Evolutionary conservation across 2,113 vertebrate species (phyloP), one percentile per base, ranked within the genome.

Genomic region (Dasyornis broadbenti): DNA sequence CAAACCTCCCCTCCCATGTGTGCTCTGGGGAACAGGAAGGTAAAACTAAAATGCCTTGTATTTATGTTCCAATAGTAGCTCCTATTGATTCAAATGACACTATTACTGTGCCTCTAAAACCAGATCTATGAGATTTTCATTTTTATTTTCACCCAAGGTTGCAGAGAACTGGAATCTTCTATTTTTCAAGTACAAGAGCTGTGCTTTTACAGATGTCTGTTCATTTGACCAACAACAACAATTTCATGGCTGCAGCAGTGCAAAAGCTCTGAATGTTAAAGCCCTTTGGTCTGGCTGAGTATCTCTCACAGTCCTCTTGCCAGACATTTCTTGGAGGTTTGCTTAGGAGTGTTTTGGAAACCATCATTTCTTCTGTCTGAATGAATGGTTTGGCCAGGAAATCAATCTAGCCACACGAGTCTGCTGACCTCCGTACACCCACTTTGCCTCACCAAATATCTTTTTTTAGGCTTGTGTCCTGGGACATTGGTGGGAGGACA

Each of bases 351-450:
- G 92, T 92, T 92, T 94, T 92, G 90, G 93, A 96, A 92, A 94
- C 93, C 69, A 26, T 94, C 30, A 82, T 92, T 94, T 95, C 84
- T 95, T 79, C 90, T 88, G 75, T 69, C 95, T 93, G 85, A 92
- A 96, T 96, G 93, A 95, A 69, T 88, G 92, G 92, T 93, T 96
- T 96, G 96, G 93, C 92, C 92, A 86, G 95, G 95, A 96, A 96
- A 85, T 94, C 64, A 40, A 92, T 44, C 87, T 52, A 96, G 90
- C 92, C 94, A 81, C 94, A 88, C 1, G 15, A 70, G 82, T 94
- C 93, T 95, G 85, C 95, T 96, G 90, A 93, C 82, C 88, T 94
- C 63, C 60, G 72, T 92, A 49, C 75, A 82, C 59, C 35, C 93
- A 13, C 63, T 95, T 73, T 4, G 2, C 85, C 70, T 88, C 72